Conservation (phyloP, 2,797 vertebrate species). For the Huso huso region DNA sequence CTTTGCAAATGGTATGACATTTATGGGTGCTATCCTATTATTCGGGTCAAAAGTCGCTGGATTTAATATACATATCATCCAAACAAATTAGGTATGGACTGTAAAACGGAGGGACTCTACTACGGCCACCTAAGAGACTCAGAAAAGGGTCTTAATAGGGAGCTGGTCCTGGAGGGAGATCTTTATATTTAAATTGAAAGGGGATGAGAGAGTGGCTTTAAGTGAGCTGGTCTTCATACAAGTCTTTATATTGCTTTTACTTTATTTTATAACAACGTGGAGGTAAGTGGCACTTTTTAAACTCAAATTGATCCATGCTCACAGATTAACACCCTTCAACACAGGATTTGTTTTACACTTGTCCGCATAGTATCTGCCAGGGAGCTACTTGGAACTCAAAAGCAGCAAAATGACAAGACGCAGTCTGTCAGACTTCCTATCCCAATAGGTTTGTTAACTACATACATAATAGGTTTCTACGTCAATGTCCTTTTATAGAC, state of each 20-base stretch:
- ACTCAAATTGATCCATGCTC: background rate
- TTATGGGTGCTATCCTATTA: too few relatives aligned
- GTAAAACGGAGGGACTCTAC: too few relatives aligned
- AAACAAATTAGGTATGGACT: too few relatives aligned
- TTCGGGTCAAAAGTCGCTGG: too few relatives aligned
- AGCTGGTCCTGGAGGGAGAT: background rate
- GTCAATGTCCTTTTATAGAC: too few relatives aligned
- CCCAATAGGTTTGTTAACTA: too few relatives aligned
- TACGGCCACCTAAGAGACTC: too few relatives aligned
- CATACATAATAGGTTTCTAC: too few relatives aligned
- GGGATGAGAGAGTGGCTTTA: background rate
- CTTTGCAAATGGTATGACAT: background rate
- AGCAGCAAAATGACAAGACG: conserved; percentile 6
- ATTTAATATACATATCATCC: too few relatives aligned
- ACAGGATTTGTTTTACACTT: conserved; percentile 7
- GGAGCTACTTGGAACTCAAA: background rate
- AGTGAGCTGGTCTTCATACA: background rate
- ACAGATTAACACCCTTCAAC: background rate
- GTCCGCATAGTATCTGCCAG: background rate
- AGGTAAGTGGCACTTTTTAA: conserved; percentile 1
- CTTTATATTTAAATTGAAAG: background rate
- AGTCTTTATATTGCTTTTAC: background rate
- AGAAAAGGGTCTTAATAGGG: too few relatives aligned
- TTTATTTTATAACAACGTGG: background rate
- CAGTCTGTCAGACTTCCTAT: conserved; percentile 1